These are phyloP conservation scores for Manis crassicaudata DNA, from an alignment of 2,797 vertebrate species.

Conservation along the genomic window DNA sequence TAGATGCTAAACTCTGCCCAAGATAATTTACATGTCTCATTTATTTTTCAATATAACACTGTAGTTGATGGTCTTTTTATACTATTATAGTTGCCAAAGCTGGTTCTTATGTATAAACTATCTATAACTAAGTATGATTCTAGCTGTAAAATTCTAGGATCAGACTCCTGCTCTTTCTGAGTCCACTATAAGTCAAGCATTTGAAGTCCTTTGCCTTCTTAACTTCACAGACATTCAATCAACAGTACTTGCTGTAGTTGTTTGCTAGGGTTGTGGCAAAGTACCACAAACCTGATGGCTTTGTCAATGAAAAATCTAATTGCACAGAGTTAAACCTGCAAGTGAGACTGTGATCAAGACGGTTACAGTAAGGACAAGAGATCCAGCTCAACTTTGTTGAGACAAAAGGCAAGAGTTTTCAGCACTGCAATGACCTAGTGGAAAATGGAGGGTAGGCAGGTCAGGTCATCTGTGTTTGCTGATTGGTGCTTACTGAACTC, in stretches of 20 bases:
- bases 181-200: not conserved
- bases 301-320: not conserved
- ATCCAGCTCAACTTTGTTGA: not conserved
- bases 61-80: not conserved
- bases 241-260: not conserved
- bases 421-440: not conserved
- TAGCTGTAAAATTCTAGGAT: not conserved
- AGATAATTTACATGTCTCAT: not conserved
- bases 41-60: not conserved
- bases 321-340: not conserved
- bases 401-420: not conserved
- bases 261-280: not conserved
- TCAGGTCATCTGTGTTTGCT: not conserved
- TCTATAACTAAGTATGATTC: not conserved
- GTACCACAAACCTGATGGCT: not conserved
- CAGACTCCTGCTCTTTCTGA: not conserved
- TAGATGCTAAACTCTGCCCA: not conserved
- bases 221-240: not conserved
- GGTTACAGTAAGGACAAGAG: not conserved
- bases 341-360: not conserved
- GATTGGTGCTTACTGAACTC: not conserved
- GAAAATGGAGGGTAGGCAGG: not conserved
- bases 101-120: not conserved
- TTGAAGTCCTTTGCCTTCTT: not conserved
- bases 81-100: not conserved